Conservation (phyloP, 2,888 invertebrate species). For the Zonitis immaculata region DNA sequence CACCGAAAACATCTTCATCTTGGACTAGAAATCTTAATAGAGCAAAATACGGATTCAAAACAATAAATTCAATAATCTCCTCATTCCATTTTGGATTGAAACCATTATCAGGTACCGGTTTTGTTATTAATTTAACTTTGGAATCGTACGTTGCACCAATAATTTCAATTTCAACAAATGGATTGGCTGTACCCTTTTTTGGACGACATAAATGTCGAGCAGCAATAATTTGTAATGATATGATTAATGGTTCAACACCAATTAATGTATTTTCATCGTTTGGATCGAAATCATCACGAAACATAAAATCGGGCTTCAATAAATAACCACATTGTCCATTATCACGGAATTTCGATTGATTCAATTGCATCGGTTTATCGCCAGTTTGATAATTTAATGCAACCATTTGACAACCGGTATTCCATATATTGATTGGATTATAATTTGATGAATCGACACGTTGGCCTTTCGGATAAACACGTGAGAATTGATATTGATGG, state of each 20-base stretch:
- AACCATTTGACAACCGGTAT: constrained; percentile 93
- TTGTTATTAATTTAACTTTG: constrained; percentile 79
- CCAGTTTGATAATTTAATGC: constrained; percentile 96
- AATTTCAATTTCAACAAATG: constrained; percentile 89
- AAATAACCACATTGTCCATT: constrained; percentile 94
- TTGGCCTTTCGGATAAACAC: constrained; percentile 94
- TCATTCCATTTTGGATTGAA: constrained; percentile 93
- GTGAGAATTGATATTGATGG: constrained; percentile 64
- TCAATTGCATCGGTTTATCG: constrained; percentile 94
- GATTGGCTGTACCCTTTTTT: constrained; percentile 79
- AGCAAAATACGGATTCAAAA: constrained; percentile 78
- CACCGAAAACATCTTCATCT: constrained; percentile 97
- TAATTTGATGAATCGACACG: constrained; percentile 97
- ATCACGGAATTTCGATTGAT: constrained; percentile 86
- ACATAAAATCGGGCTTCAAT: constrained; percentile 86
- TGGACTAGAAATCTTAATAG: constrained; percentile 82
- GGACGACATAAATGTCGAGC: constrained; percentile 85
- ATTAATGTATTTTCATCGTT: constrained; percentile 61
- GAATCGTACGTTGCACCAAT: constrained; percentile 83
- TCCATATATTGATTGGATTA: constrained; percentile 93
- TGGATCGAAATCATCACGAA: constrained; percentile 73
- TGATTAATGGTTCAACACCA: constrained; percentile 57
- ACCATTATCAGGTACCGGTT: constrained; percentile 89
- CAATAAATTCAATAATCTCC: constrained; percentile 69
- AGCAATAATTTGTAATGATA: constrained; percentile 76